Percentiles rank a stretch among this genome's conserved stretches.
Conservation (phyloP, 2,888 invertebrate genomes). For the Euplexia lucipara region DNA sequence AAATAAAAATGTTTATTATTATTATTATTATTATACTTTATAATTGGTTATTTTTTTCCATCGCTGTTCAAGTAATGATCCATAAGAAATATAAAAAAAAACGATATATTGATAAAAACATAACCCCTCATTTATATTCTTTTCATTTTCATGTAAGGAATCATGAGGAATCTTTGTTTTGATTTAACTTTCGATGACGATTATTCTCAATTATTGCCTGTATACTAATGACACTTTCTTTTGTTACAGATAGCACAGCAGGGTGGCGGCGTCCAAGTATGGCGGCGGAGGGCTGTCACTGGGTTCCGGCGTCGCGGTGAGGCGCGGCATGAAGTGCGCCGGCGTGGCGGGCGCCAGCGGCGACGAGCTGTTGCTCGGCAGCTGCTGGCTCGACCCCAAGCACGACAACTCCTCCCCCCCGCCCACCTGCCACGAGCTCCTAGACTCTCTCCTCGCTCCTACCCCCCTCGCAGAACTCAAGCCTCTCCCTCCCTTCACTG, state of each 20-base stretch:
- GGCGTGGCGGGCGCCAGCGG: conserved; percentile 88
- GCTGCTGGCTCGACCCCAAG: conserved; percentile 93
- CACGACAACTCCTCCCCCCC: conserved; percentile 86
- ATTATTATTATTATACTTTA: too few relatives aligned
- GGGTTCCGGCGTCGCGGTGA: conserved; percentile 85
- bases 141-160: too few relatives aligned
- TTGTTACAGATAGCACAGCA: conserved; percentile 86
- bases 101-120: too few relatives aligned
- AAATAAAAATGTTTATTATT: too few relatives aligned
- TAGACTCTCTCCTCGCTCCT: conserved; percentile 93
- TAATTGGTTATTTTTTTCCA: too few relatives aligned
- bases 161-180: too few relatives aligned
- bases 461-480: conserved; percentile 95
- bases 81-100: too few relatives aligned
- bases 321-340: conserved; percentile 92
- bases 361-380: conserved; percentile 93
- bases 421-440: conserved; percentile 91
- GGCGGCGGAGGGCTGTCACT: conserved; percentile 87
- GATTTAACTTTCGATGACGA: too few relatives aligned
- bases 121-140: too few relatives aligned
- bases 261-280: conserved; percentile 90
- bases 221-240: conserved; percentile 42
- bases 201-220: neutral
- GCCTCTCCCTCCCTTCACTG: conserved; percentile 95
- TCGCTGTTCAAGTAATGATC: too few relatives aligned